Percentiles rank a stretch among this genome's conserved stretches.
phyloP scores from a whole-genome alignment of 2,797 vertebrate species.

The Coilia nasus region DNA sequence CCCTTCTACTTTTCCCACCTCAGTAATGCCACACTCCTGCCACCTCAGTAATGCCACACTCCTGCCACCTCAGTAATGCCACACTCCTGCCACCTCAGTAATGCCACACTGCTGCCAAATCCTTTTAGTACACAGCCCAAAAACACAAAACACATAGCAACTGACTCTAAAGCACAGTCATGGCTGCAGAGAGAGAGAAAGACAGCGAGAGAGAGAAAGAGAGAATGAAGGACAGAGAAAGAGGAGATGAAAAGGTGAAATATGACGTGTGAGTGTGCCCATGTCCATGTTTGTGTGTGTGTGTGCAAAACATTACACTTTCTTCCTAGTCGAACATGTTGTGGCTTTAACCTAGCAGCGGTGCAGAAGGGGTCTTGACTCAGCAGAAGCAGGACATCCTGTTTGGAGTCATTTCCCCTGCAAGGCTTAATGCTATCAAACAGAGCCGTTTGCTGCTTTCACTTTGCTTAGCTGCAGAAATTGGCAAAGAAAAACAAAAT shows the following conservation, averaged over 20 bases:
- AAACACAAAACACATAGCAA: conserved; percentile 42
- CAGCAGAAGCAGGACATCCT: conserved; percentile 20
- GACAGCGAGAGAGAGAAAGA: neutral
- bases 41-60: no score
- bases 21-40: no score
- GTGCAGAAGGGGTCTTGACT: neutral
- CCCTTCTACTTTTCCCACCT: neutral
- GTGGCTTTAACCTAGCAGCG: neutral
- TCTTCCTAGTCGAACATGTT: no score
- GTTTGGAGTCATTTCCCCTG: neutral
- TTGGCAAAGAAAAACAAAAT: neutral
- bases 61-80: neutral
- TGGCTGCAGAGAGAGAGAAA: conserved; percentile 14
- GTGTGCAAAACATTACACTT: neutral
- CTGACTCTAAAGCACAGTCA: conserved; percentile 47
- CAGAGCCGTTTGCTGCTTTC: neutral
- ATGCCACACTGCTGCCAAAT: conserved; percentile 39
- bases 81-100: conserved; percentile 34
- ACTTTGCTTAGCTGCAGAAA: neutral
- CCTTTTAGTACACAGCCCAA: conserved; percentile 50
- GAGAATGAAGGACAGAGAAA: neutral
- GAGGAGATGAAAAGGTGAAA: neutral
- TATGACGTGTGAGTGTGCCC: neutral
- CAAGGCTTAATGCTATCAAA: neutral
- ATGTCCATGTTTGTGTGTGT: no score